Evolutionary conservation across 2,888 invertebrate genomes (phyloP), one percentile per base, ranked within the genome.

Genomic region (Agrenia bidenticulata): DNA sequence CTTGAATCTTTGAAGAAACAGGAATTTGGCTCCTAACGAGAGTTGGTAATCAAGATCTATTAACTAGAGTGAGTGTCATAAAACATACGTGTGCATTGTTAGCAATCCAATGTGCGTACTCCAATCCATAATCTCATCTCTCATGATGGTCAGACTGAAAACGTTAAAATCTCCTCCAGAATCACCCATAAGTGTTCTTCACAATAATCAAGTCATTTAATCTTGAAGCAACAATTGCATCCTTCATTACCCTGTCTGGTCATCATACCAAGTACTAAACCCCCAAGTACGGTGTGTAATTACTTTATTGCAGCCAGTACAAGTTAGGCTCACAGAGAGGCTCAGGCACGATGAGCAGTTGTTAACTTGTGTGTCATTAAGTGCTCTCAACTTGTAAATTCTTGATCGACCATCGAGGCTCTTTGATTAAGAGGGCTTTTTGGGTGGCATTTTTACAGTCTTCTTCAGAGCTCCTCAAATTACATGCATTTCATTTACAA

Each of bases 21-120:
- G 45, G 19, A 9, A 17, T 45, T 45, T 45, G 5, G 45, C n/a
- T 19, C 9, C n/a, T 45, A 45, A 45, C 45, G 19, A 45, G 45
- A 15, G 15, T 45, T 5, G 45, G n/a, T 45, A 45, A 45, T 45
- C 45, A 45, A 45, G 45, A 45, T 45, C 45, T 45, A 45, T 45
- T 45, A 45, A 45, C 45, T 45, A 45, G 45, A 45, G 19, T 45
- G n/a, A 45, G 45, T 45, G 45, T 45, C 45, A 45, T 45, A 45
- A 45, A 45, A 19, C 15, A 9, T 32, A 32, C 11, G 11, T 32
- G 11, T 32, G 32, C 11, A 4, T 32, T 4, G 32, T 32, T 32
- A 11, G 32, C 11, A 32, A 11, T 4, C 32, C 32, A 32, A 11
- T 11, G 32, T 32, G 32, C 32, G 32, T 7, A 32, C 5, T 32